These are phyloP conservation scores for Cryptoblepharus egeriae DNA, from an alignment of 2,797 vertebrate species.

Conservation along the genomic window DNA sequence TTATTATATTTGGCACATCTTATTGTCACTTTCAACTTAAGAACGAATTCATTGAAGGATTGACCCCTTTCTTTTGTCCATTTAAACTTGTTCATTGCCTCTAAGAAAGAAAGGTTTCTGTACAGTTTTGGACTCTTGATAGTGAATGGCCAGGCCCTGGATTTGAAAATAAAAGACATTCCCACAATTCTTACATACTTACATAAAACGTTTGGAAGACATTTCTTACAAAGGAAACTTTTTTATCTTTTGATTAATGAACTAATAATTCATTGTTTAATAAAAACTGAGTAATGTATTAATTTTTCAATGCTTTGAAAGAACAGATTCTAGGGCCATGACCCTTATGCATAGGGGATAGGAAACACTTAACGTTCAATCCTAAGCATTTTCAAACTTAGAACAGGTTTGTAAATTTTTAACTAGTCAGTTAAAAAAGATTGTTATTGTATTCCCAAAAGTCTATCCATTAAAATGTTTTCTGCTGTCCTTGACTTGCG, in stretches of 20 bases:
- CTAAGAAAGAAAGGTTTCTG: constrained; percentile 87
- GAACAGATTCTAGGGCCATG: background rate
- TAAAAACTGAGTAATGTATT: too few relatives aligned
- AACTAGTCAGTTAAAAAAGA: constrained; percentile 13
- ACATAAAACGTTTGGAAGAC: background rate
- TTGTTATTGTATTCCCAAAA: constrained; percentile 4
- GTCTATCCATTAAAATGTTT: constrained; percentile 17
- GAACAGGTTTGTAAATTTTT: constrained; percentile 12
- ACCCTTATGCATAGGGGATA: background rate
- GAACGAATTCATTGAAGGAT: constrained; percentile 85
- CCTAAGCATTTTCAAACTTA: constrained; percentile 36
- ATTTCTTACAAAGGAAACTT: background rate
- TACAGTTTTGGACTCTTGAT: constrained; percentile 91
- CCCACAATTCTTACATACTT: background rate
- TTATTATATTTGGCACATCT: constrained; percentile 86
- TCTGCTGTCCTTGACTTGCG: background rate
- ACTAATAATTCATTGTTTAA: background rate
- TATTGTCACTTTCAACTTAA: constrained; percentile 82
- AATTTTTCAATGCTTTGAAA: background rate
- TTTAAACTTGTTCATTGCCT: constrained; percentile 89
- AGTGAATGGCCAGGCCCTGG: constrained; percentile 88
- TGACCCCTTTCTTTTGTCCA: constrained; percentile 84
- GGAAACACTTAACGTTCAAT: background rate
- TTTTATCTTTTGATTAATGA: background rate
- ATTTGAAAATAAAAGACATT: constrained; percentile 54